Evolutionary conservation across 1,140 invertebrate genomes (phyloP).

Genomic region (Aricia agestis): DNA sequence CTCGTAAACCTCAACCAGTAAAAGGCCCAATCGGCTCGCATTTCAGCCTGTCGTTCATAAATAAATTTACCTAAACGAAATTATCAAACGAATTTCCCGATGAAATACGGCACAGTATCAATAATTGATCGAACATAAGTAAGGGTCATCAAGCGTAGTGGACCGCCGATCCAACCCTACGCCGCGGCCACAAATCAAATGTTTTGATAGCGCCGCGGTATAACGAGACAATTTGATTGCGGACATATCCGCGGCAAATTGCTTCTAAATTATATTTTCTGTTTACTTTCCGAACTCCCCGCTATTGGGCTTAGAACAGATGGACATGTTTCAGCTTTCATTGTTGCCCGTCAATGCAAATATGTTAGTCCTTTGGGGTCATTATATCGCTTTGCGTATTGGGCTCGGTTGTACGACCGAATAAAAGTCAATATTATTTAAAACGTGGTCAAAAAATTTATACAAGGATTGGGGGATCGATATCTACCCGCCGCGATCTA

Average conservation of each 20-base stretch:
- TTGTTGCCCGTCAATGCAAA: constrained; percentile 47
- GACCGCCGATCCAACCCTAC: constrained; percentile 62
- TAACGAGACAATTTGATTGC: constrained; percentile 76
- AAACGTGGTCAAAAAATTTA: too few relatives aligned
- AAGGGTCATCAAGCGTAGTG: constrained; percentile 54
- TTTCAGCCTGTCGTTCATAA: background rate
- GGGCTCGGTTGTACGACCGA: background rate
- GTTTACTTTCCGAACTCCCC: constrained; percentile 73
- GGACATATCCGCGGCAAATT: constrained; percentile 74
- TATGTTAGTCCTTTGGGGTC: constrained; percentile 13
- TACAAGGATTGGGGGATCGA: too few relatives aligned
- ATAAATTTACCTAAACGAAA: constrained; percentile 14
- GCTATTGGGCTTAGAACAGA: constrained; percentile 43
- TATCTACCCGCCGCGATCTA: background rate
- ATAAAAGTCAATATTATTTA: too few relatives aligned
- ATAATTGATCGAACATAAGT: constrained; percentile 59
- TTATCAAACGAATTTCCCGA: constrained; percentile 19
- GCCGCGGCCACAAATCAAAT: constrained; percentile 71
- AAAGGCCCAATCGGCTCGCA: background rate
- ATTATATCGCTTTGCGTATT: background rate
- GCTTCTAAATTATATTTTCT: constrained; percentile 76
- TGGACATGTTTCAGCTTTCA: constrained; percentile 57
- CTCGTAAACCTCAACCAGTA: background rate
- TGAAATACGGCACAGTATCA: constrained; percentile 28
- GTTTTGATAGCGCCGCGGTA: constrained; percentile 72